Evolutionary conservation across 2,797 vertebrate species (phyloP).

Genomic region (Melanotaenia pygmaea): DNA sequence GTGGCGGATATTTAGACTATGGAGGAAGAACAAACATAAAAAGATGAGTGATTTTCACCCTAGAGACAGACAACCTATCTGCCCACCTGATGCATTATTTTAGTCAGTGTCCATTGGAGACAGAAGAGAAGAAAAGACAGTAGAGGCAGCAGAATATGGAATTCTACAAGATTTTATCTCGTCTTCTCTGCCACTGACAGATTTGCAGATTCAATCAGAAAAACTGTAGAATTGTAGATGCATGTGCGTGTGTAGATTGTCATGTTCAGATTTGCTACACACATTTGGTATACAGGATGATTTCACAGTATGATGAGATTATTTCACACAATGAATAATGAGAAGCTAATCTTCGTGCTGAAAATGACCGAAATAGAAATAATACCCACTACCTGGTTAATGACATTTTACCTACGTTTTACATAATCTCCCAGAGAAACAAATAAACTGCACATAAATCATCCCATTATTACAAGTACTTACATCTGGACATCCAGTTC

Average conservation of each 20-base stretch:
- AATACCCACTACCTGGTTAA: not conserved
- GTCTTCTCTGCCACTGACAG: not conserved
- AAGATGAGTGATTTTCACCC: slow-evolving; percentile 7
- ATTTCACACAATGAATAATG: not conserved
- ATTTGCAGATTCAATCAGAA: not conserved
- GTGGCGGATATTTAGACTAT: slow-evolving; percentile 89
- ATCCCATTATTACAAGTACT: slow-evolving; percentile 43
- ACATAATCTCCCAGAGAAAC: not conserved
- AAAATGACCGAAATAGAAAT: not conserved
- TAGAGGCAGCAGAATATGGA: not conserved
- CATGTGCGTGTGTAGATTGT: not conserved
- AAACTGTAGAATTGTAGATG: not conserved
- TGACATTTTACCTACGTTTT: not conserved
- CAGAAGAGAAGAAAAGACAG: not conserved
- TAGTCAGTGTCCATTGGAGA: not conserved
- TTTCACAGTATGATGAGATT: slow-evolving; percentile 3
- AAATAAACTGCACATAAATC: not conserved
- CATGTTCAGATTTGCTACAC: not conserved
- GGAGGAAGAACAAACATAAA: slow-evolving; percentile 8
- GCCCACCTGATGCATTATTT: slow-evolving; percentile 23
- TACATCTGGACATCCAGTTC: slow-evolving; percentile 93
- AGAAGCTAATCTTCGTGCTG: not conserved
- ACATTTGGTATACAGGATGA: not conserved
- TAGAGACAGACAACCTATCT: not conserved
- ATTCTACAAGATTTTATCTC: slow-evolving; percentile 4